These are phyloP conservation scores for Discoglossus pictus DNA, from an alignment of 2,797 vertebrate genomes.

Conservation along the genomic window DNA sequence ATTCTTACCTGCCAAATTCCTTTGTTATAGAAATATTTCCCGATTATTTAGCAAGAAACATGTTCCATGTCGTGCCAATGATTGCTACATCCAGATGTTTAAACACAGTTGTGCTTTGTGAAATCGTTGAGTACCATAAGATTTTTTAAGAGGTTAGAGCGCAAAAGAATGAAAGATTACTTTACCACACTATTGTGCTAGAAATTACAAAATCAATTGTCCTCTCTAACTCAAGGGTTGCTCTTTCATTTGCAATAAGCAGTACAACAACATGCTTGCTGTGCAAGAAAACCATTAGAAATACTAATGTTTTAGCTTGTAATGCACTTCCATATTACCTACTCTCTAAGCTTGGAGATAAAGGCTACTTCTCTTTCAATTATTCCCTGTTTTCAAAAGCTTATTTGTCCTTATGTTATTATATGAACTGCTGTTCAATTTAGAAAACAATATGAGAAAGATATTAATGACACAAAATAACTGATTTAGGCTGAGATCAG, in stretches of 20 bases:
- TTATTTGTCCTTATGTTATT: conserved; percentile 5
- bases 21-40: too few species aligned
- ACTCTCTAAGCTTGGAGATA: conserved; percentile 31
- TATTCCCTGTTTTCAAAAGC: conserved; percentile 10
- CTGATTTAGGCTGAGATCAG: neutral
- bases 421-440: neutral
- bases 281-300: conserved; percentile 56
- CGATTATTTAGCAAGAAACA: too few species aligned
- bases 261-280: conserved; percentile 46
- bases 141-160: conserved; percentile 32
- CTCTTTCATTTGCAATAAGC: conserved; percentile 31
- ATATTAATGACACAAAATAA: neutral
- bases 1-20: too few species aligned
- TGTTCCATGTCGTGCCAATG: too few species aligned
- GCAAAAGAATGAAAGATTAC: neutral
- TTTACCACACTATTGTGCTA: conserved; percentile 44
- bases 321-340: conserved; percentile 14
- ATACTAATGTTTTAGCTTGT: conserved; percentile 53
- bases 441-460: rapidly evolving
- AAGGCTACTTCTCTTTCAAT: conserved; percentile 7
- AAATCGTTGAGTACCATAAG: conserved; percentile 48
- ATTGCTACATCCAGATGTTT: conserved; percentile 35
- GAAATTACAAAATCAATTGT: conserved; percentile 56
- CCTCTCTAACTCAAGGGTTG: conserved; percentile 30
- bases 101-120: conserved; percentile 15